phyloP scores from a whole-genome alignment of 2,888 invertebrate species.

The Xestia rhomboidea region DNA sequence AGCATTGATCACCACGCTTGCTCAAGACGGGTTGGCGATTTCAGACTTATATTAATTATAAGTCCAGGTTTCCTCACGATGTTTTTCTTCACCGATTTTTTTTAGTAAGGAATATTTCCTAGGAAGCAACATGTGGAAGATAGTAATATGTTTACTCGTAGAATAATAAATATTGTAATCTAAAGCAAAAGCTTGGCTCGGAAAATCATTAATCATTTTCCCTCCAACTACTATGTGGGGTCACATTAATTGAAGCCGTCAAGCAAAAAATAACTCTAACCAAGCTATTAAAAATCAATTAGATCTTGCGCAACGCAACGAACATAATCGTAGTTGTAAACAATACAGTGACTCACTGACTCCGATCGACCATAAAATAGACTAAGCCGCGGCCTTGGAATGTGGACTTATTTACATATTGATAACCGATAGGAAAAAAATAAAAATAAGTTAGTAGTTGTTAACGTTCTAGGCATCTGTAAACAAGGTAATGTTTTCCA shows the following conservation, averaged over 20 bases:
- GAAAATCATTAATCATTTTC: neutral
- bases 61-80: too few species aligned
- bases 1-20: too few species aligned
- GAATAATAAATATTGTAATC: neutral
- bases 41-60: too few species aligned
- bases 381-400: slow-evolving; percentile 48
- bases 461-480: neutral
- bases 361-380: slow-evolving; percentile 41
- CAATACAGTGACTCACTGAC: slow-evolving; percentile 49
- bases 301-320: slow-evolving; percentile 47
- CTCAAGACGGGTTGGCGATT: too few species aligned
- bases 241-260: slow-evolving; percentile 12
- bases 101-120: neutral
- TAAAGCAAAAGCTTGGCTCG: neutral
- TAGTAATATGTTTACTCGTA: neutral
- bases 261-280: slow-evolving; percentile 20
- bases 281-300: slow-evolving; percentile 40
- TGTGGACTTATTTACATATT: slow-evolving; percentile 45
- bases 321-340: slow-evolving; percentile 39
- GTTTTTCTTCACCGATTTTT: too few species aligned
- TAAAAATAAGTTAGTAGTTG: neutral
- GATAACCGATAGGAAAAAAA: slow-evolving; percentile 28
- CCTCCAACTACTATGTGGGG: neutral
- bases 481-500: neutral
- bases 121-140: neutral